A percentile compares a stretch with the other conserved stretches of the same genome.
phyloP scores from a whole-genome alignment of 2,113 vertebrate species.

The Elephas maximus region DNA sequence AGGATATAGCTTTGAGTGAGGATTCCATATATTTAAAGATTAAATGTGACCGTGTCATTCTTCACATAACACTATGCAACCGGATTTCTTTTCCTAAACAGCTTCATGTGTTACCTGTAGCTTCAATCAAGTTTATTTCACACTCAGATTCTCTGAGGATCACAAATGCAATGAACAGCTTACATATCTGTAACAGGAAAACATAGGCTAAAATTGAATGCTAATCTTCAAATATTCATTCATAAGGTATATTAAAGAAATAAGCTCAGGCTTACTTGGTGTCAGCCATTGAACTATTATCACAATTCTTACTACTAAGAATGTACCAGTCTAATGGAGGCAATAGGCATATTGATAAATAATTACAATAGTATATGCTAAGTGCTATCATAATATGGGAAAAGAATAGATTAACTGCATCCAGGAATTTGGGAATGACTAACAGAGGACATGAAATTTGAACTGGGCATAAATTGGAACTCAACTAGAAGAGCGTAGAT shows the following conservation, averaged over 20 bases:
- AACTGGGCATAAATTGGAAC: neutral
- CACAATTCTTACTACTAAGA: neutral
- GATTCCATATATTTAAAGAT: neutral
- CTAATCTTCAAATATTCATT: neutral
- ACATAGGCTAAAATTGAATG: neutral
- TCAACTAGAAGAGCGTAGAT: neutral
- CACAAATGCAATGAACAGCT: neutral
- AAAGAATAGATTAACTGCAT: neutral
- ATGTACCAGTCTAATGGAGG: neutral
- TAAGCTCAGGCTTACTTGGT: neutral
- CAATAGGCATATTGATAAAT: neutral
- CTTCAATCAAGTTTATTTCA: neutral
- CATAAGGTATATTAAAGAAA: neutral
- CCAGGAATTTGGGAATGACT: neutral
- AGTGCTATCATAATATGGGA: neutral
- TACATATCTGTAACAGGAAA: neutral
- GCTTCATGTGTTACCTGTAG: neutral
- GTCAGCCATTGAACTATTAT: neutral
- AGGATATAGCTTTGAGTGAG: neutral
- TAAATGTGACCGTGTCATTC: neutral
- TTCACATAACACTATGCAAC: neutral
- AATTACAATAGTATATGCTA: neutral
- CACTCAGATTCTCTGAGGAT: neutral
- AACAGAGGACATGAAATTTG: neutral
- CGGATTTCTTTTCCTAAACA: neutral